Base-by-base conservation (phyloP, 92 coral and sea anemone genomes). In the Galaxea fascicularis region DNA sequence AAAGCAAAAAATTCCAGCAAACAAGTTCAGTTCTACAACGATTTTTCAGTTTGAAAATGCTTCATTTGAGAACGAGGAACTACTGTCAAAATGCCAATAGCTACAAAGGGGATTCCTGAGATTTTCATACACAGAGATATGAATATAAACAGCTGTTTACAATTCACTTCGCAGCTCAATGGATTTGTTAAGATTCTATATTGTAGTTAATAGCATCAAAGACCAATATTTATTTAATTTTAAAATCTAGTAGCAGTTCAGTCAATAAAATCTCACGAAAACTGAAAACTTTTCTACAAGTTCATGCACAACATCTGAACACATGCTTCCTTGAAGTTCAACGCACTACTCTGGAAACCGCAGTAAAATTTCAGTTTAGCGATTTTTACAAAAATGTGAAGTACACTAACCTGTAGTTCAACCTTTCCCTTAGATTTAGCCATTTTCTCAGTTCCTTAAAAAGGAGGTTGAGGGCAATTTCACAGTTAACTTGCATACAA, bases 331-430 rank as follows among this genome's bases (percentile, higher is more conserved):
- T 57, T 57, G n/a, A 0, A n/a, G 7, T 17, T 58, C n/a, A 58
- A 58, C 54, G 17, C 54, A 49, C 15, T 49, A 49, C n/a, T n/a
- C n/a, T n/a, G n/a, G n/a, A n/a, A n/a, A 49, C 3, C 54, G 54
- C 54, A 10, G 17, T 15, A 49, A 49, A 49, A 49, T 49, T 8
- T 49, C 7, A 56, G 5, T 20, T 35, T 6, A 35, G 41, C 41
- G n/a, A 0, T 56, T 16, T 6, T 13, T 13, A 22, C 66, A 60
- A 60, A 60, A 4, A 9, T 21, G n/a, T n/a, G 16, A 9, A 60
- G 66, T 28, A 56, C 25, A 88, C 92, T 82, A 73, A 94, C 98
- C 95, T 94, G 98, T 63, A 94, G 93, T 62, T 94, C 98, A 26
- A 85, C 46, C 65, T 77, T 94, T 46, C 93, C 98, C 72, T 94